Evolutionary conservation across 2,113 vertebrate genomes (phyloP), one percentile per base, ranked within the genome.

Genomic region (Pyxicephalus adspersus): DNA sequence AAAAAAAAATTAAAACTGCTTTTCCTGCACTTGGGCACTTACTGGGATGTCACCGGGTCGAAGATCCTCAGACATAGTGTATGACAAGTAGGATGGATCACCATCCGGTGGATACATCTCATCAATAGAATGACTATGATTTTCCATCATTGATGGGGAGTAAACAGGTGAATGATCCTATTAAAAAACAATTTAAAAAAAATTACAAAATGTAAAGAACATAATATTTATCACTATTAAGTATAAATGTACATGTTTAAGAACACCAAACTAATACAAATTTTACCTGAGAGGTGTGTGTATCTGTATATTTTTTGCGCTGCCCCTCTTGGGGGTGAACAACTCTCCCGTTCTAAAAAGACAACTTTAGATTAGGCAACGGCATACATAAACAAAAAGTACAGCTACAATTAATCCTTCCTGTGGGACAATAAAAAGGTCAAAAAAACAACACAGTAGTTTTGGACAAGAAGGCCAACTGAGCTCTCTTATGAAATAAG

Each of bases 131-230:
- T 66, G 61, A 31, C 58, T 17, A 13, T 66, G 61, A 63, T 17
- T 63, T 29, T 82, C 80, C 80, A 82, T 82, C 23, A 70, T 82
- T 19, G 57, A 22, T 28, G 80, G 63, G 8, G 80, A 75, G 63
- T 82, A 82, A 22, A 82, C 61, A 66, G 70, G 52, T 9, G 28
- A n/a, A 11, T 34, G 60, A 31, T 82, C 80, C 80, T 82, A 26
- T 13, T n/a, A n/a, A n/a, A n/a, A n/a, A n/a, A n/a, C n/a, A 19
- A 31, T 38, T 6, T 16, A 7, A 61, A 61, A 26, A 13, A 26
- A 19, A 54, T 2, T 57, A 29, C n/a, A n/a, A n/a, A n/a, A n/a
- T n/a, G n/a, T n/a, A n/a, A n/a, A n/a, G n/a, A n/a, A n/a, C n/a
- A n/a, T n/a, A n/a, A n/a, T n/a, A n/a, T n/a, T n/a, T n/a, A n/a